These are phyloP conservation scores for Ptyas mucosa DNA, from an alignment of 2,113 vertebrate species.

Conservation along the genomic window DNA sequence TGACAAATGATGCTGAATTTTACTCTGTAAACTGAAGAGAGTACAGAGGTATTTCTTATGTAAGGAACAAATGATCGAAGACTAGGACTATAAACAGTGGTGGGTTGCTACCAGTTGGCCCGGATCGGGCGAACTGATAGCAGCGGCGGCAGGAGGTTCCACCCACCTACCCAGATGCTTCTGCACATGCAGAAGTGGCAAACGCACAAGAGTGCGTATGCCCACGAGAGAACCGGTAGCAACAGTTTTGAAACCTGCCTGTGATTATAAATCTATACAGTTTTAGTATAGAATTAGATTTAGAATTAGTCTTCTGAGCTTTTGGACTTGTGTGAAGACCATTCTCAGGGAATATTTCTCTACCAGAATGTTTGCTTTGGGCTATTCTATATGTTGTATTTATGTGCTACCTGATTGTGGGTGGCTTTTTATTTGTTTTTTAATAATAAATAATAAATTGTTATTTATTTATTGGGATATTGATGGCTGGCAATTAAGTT, in stretches of 20 bases:
- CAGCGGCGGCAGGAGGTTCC: no score
- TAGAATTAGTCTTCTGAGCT: neutral
- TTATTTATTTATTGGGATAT: neutral
- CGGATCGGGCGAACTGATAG: no score
- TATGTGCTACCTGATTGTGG: neutral
- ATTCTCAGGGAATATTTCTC: neutral
- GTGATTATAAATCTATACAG: neutral
- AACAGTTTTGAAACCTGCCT: no score
- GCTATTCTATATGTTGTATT: neutral
- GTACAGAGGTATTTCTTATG: slow-evolving; percentile 29
- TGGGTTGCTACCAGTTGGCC: no score
- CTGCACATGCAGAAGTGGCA: no score
- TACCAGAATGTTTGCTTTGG: neutral
- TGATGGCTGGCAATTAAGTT: neutral
- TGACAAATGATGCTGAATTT: slow-evolving; percentile 16
- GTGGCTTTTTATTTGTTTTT: neutral
- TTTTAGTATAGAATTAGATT: neutral
- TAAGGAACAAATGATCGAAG: slow-evolving; percentile 41
- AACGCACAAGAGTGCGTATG: no score
- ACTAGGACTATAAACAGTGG: slow-evolving; percentile 1
- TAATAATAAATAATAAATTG: no score
- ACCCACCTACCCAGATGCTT: no score
- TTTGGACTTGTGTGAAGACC: neutral
- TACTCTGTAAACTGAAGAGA: slow-evolving; percentile 11
- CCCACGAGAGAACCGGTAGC: no score